These are phyloP conservation scores for Craniophora ligustri DNA, from an alignment of 2,888 invertebrate species.

Conservation along the genomic window DNA sequence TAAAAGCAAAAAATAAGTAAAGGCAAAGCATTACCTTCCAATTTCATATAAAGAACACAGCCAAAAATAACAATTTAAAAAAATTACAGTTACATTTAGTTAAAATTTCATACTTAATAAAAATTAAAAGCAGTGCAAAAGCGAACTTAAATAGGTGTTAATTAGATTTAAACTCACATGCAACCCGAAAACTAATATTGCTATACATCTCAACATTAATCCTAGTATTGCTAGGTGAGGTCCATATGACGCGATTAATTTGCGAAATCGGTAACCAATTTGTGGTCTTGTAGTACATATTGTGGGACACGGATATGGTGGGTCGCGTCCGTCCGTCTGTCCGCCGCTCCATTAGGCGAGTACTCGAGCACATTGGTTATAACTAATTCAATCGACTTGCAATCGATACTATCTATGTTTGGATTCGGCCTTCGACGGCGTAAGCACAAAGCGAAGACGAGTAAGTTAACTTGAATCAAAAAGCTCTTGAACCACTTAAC, in stretches of 20 bases:
- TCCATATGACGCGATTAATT: not conserved
- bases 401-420: constrained; percentile 50
- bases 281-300: not conserved
- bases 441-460: not conserved
- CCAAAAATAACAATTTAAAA: too few species aligned
- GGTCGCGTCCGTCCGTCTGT: not conserved
- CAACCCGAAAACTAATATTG: not conserved
- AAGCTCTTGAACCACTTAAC: too few species aligned
- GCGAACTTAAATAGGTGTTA: too few species aligned
- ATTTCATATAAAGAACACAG: too few species aligned
- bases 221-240: not conserved
- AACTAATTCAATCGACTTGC: constrained; percentile 46
- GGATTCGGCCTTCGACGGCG: constrained; percentile 18
- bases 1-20: too few species aligned
- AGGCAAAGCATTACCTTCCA: too few species aligned
- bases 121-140: too few species aligned
- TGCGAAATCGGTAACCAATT: constrained; percentile 7
- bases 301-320: constrained; percentile 2
- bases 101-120: too few species aligned
- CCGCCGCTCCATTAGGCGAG: constrained; percentile 24
- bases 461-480: constrained; percentile 3
- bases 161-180: constrained; percentile 25
- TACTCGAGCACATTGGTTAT: constrained; percentile 17
- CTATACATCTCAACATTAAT: not conserved
- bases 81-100: too few species aligned